phyloP scores from a whole-genome alignment of 2,113 vertebrate genomes.

The Varanus komodoensis region DNA sequence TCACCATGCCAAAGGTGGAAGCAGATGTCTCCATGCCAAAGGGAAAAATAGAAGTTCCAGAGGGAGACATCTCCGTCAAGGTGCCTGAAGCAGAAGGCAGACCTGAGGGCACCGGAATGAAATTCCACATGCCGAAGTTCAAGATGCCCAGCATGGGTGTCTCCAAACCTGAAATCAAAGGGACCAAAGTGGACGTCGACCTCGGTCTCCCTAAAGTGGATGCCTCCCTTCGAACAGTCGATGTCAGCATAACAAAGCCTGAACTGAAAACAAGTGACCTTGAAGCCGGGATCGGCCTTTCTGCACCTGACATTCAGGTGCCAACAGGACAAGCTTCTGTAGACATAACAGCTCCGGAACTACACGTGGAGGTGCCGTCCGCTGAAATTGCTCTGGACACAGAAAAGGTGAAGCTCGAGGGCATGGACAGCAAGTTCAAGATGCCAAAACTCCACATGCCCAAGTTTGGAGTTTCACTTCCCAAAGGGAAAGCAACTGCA shows the following conservation, averaged over 20 bases:
- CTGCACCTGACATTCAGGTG: conserved; percentile 27
- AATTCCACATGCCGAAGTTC: not conserved
- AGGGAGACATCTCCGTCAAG: too few species aligned
- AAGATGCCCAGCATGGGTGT: not conserved
- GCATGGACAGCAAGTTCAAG: conserved; percentile 46
- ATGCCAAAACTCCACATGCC: conserved; percentile 61
- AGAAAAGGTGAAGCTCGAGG: not conserved
- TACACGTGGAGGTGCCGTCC: conserved; percentile 27
- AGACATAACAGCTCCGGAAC: not conserved
- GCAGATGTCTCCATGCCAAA: not conserved
- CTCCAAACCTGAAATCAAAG: fast-evolving
- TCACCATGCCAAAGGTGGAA: not conserved
- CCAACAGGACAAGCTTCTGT: not conserved
- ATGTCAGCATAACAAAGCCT: not conserved
- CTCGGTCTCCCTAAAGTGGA: not conserved
- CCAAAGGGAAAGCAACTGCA: fast-evolving
- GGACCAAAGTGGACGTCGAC: not conserved
- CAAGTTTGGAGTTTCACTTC: conserved; percentile 39
- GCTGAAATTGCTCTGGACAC: conserved; percentile 17
- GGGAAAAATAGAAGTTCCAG: not conserved
- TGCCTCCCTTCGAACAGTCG: not conserved
- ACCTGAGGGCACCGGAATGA: too few species aligned
- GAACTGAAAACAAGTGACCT: not conserved
- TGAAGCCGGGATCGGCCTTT: not conserved
- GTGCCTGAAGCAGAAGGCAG: too few species aligned